A percentile compares a stretch with the other conserved stretches of the same genome.
These are phyloP conservation scores for Lithophane socia DNA, from an alignment of 2,888 invertebrate species.

Conservation along the genomic window DNA sequence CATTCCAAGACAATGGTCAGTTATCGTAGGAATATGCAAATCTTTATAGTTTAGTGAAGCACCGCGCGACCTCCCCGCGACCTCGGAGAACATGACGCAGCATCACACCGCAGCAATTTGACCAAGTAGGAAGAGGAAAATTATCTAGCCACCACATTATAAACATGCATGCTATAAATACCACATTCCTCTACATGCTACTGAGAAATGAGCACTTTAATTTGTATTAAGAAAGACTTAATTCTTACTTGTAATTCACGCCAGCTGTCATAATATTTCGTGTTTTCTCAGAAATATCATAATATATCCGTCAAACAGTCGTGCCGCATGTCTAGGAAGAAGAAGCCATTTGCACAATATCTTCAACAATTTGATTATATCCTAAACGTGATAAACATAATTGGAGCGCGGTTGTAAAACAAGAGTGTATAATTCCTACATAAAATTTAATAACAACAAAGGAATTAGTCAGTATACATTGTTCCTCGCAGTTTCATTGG, in stretches of 20 bases:
- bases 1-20: conserved; percentile 56
- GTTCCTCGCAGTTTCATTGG: conserved; percentile 70
- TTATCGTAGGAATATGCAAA: conserved; percentile 58
- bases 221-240: conserved; percentile 22
- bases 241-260: conserved; percentile 4
- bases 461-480: conserved; percentile 71
- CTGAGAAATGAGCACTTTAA: conserved; percentile 21
- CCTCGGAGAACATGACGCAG: conserved; percentile 58
- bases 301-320: conserved; percentile 6
- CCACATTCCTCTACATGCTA: conserved; percentile 23
- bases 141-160: conserved; percentile 38
- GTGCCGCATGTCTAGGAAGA: conserved; percentile 19
- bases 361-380: conserved; percentile 27
- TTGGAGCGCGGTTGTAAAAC: conserved; percentile 57
- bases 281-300: conserved; percentile 32
- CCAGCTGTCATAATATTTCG: conserved; percentile 3
- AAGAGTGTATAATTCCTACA: conserved; percentile 63
- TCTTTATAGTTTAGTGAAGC: conserved; percentile 61
- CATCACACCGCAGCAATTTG: conserved; percentile 49
- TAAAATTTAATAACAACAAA: conserved; percentile 74
- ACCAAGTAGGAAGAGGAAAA: conserved; percentile 67
- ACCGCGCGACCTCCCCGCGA: conserved; percentile 54
- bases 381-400: conserved; percentile 60
- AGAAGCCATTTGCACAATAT: conserved; percentile 46
- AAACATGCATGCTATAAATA: conserved; percentile 18